Percentiles rank a stretch among this genome's conserved stretches.
Evolutionary conservation across 2,888 invertebrate genomes (phyloP).

Genomic region (Leptopilina drosophilae): DNA sequence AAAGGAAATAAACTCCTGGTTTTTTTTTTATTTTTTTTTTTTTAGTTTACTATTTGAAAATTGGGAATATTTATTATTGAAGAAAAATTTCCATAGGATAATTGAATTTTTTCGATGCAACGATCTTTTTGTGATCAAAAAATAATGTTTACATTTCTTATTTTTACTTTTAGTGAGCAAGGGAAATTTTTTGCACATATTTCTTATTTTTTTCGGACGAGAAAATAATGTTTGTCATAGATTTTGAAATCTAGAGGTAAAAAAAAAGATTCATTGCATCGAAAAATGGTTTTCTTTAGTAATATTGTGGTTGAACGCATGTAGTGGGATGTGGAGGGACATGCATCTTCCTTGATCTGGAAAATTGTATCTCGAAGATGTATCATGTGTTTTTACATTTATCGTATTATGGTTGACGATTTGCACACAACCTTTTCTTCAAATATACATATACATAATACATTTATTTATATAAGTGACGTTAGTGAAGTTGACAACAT

Average conservation of each 20-base stretch:
- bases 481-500: too few species aligned
- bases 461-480: too few species aligned
- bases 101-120: constrained; percentile 11
- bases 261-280: neutral
- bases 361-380: constrained; percentile 22
- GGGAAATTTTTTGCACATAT: neutral
- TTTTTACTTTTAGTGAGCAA: too few species aligned
- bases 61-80: neutral
- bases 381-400: constrained; percentile 33
- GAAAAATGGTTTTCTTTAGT: constrained; percentile 6
- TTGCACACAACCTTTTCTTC: constrained; percentile 26
- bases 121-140: too few species aligned
- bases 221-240: constrained; percentile 17
- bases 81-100: constrained; percentile 8
- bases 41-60: neutral
- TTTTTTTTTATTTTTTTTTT: neutral
- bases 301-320: constrained; percentile 46
- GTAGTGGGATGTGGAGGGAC: constrained; percentile 51
- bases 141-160: too few species aligned
- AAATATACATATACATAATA: neutral
- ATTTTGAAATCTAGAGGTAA: neutral
- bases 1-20: constrained; percentile 2
- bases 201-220: neutral
- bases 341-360: constrained; percentile 40
- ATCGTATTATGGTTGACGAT: constrained; percentile 15